A percentile compares a stretch with the other conserved stretches of the same genome.
Evolutionary conservation across 30 jellyfish, hydroid and myxozoan genomes (phyloP).

Genomic region (Chironex yamaguchii): DNA sequence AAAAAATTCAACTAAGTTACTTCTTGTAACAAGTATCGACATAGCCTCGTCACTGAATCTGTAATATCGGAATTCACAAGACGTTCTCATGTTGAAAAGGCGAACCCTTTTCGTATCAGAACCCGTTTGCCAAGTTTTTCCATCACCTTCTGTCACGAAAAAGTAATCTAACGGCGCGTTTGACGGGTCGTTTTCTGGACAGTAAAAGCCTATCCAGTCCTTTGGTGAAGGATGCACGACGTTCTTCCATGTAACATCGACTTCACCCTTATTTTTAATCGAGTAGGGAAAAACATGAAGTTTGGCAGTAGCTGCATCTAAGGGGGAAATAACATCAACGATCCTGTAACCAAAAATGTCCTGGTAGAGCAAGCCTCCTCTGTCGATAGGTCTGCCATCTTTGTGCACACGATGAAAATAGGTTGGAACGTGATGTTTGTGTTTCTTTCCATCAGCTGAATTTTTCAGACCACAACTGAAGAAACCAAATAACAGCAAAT

Average conservation of each 20-base stretch:
- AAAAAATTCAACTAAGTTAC: constrained; percentile 78
- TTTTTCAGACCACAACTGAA: no score
- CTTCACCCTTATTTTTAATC: constrained; percentile 84
- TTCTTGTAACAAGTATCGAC: constrained; percentile 80
- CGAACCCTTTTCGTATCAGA: constrained; percentile 74
- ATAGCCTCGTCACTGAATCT: constrained; percentile 32
- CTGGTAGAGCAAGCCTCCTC: constrained; percentile 67
- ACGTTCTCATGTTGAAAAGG: constrained; percentile 83
- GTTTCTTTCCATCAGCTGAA: no score
- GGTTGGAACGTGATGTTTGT: constrained; percentile 69
- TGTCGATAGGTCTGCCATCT: constrained; percentile 64
- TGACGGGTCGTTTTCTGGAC: constrained; percentile 76
- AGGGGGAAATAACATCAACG: constrained; percentile 31
- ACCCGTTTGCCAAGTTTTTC: constrained; percentile 74
- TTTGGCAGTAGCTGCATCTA: constrained; percentile 44
- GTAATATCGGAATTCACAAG: constrained; percentile 86
- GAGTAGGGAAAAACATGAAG: constrained; percentile 80
- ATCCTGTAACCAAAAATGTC: constrained; percentile 62
- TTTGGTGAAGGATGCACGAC: constrained; percentile 67
- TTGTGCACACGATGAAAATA: constrained; percentile 66
- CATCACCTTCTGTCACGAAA: constrained; percentile 49
- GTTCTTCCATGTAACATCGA: constrained; percentile 80
- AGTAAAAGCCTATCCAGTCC: constrained; percentile 92
- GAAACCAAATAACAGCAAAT: no score
- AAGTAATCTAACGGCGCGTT: constrained; percentile 79